Conservation (phyloP, 2,113 vertebrate species). For the Xyrauchen texanus region DNA sequence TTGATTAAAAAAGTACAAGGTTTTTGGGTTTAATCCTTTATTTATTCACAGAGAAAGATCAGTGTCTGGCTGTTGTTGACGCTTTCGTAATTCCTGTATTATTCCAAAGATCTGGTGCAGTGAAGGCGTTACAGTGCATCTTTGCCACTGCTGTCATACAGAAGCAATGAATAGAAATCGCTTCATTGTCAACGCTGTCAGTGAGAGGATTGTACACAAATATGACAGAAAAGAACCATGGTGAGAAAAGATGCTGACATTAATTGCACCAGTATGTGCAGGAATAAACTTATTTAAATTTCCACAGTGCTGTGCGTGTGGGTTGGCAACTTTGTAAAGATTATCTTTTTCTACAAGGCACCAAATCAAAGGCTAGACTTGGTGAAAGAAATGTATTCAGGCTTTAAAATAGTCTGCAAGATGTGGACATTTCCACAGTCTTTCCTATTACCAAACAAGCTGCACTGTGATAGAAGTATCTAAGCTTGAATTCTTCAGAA, state of each 20-base stretch:
- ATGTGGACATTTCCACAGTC: too few species aligned
- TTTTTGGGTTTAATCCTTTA: neutral
- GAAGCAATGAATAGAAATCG: neutral
- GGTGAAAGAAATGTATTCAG: too few species aligned
- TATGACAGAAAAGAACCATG: neutral
- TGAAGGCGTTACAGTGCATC: neutral
- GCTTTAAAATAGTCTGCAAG: too few species aligned
- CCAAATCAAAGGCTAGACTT: too few species aligned
- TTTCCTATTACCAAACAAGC: too few species aligned
- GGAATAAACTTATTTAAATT: neutral
- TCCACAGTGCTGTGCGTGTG: neutral
- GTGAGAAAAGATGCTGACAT: constrained; percentile 14
- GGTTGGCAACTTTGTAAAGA: neutral
- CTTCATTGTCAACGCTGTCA: constrained; percentile 15
- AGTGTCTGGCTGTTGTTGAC: neutral
- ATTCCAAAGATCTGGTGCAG: neutral
- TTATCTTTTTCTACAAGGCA: neutral
- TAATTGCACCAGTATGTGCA: neutral
- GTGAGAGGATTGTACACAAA: neutral
- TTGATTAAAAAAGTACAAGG: neutral
- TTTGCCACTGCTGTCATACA: constrained; percentile 2
- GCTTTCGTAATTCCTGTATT: neutral
- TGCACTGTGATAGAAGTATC: too few species aligned
- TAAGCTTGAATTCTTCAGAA: too few species aligned
- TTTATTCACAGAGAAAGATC: neutral